phyloP scores from a whole-genome alignment of 2,888 invertebrate genomes.

The Lysandra bellargus region DNA sequence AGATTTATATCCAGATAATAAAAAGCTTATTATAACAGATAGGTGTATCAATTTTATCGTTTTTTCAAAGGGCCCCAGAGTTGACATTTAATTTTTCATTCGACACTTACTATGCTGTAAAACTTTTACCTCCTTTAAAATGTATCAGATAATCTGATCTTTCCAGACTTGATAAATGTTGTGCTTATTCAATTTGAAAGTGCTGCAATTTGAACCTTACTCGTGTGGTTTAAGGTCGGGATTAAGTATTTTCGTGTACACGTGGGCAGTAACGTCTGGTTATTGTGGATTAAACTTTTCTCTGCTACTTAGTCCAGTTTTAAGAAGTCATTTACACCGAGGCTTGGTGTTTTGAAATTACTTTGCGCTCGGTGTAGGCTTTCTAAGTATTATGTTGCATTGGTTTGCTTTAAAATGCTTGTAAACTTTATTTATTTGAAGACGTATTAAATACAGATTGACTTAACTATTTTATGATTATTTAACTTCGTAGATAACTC shows the following conservation, averaged over 20 bases:
- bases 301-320: constrained; percentile 77
- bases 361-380: constrained; percentile 43
- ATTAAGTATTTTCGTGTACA: not conserved
- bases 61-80: not conserved
- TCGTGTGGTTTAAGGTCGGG: not conserved
- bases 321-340: constrained; percentile 72
- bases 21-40: not conserved
- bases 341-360: constrained; percentile 58
- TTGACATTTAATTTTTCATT: constrained; percentile 16
- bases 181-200: constrained; percentile 5
- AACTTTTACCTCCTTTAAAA: constrained; percentile 11
- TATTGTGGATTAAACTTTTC: constrained; percentile 76
- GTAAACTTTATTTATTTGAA: no score
- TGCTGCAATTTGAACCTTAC: constrained; percentile 37
- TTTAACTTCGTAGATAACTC: no score
- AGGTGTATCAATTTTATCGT: not conserved
- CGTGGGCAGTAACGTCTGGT: constrained; percentile 74
- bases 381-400: constrained; percentile 39
- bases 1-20: not conserved
- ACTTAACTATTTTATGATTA: no score
- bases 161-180: constrained; percentile 20
- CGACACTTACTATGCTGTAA: not conserved
- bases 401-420: not conserved
- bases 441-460: no score
- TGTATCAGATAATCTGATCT: constrained; percentile 26